A percentile compares a stretch with the other conserved stretches of the same genome.
phyloP scores from a whole-genome alignment of 2,888 invertebrate species.

The Ephialtes manifestator region DNA sequence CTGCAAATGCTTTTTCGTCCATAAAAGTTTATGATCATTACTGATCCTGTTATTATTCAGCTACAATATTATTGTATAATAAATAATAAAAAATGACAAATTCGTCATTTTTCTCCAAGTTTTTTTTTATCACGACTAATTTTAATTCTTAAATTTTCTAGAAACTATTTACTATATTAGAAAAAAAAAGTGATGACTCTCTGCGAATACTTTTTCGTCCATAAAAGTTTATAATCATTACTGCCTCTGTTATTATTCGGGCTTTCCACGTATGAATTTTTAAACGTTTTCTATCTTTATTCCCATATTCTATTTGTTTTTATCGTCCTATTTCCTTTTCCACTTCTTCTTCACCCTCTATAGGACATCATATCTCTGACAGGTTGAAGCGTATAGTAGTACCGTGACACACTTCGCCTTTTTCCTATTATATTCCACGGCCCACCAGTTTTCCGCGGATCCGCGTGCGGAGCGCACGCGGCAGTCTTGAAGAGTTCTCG shows the following conservation, averaged over 20 bases:
- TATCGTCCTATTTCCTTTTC: conserved; percentile 45
- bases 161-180: too few relatives aligned
- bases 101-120: not conserved
- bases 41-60: too few relatives aligned
- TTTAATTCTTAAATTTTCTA: too few relatives aligned
- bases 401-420: conserved; percentile 40
- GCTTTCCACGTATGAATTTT: not conserved
- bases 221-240: too few relatives aligned
- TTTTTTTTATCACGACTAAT: not conserved
- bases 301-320: conserved; percentile 37
- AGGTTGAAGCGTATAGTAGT: conserved; percentile 40
- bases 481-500: conserved; percentile 70
- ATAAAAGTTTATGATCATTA: too few relatives aligned
- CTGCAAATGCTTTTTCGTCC: too few relatives aligned
- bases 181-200: too few relatives aligned
- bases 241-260: too few relatives aligned
- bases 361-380: conserved; percentile 51
- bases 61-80: too few relatives aligned
- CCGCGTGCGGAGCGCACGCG: conserved; percentile 31
- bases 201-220: too few relatives aligned
- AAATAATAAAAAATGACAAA: too few relatives aligned
- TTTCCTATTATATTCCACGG: conserved; percentile 65
- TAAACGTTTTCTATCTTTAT: conserved; percentile 42
- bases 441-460: conserved; percentile 53
- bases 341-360: conserved; percentile 28